Evolutionary conservation across 2,113 vertebrate genomes (phyloP).

Genomic region (Muscicapa adusta): DNA sequence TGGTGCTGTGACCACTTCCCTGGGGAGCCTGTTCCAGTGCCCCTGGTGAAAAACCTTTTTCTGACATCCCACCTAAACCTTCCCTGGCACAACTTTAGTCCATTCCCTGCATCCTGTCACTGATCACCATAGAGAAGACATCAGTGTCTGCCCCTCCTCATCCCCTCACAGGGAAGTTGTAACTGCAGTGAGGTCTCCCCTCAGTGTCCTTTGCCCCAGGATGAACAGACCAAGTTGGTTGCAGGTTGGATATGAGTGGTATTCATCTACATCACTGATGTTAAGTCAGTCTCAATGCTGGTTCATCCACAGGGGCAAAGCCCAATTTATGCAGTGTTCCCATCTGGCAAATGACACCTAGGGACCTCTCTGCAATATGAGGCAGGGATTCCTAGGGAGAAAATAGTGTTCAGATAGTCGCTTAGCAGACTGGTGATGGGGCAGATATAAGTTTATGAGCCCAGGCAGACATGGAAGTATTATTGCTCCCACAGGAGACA

Average conservation of each 20-base stretch:
- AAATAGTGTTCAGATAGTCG: not conserved
- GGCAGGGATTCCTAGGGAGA: not conserved
- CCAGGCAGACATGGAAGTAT: not conserved
- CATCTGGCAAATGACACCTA: not conserved
- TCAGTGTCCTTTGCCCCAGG: not conserved
- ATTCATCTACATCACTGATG: not conserved
- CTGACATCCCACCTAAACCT: not conserved
- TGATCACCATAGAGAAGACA: not conserved
- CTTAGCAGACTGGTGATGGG: not conserved
- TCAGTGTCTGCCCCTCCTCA: not conserved
- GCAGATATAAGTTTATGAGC: not conserved
- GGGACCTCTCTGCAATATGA: not conserved
- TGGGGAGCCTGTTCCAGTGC: not conserved
- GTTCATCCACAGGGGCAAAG: not conserved
- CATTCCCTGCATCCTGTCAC: too few relatives aligned
- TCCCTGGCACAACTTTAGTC: not conserved
- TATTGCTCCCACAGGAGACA: not conserved
- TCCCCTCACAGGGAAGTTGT: not conserved
- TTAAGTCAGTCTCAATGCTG: not conserved
- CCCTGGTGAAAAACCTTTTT: not conserved
- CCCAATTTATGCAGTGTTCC: not conserved
- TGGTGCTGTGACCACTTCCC: not conserved
- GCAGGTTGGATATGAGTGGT: not conserved
- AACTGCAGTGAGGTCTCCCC: not conserved
- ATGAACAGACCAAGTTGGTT: not conserved